Conservation (phyloP, 2,888 invertebrate genomes). For the Melipona bicolor region DNA sequence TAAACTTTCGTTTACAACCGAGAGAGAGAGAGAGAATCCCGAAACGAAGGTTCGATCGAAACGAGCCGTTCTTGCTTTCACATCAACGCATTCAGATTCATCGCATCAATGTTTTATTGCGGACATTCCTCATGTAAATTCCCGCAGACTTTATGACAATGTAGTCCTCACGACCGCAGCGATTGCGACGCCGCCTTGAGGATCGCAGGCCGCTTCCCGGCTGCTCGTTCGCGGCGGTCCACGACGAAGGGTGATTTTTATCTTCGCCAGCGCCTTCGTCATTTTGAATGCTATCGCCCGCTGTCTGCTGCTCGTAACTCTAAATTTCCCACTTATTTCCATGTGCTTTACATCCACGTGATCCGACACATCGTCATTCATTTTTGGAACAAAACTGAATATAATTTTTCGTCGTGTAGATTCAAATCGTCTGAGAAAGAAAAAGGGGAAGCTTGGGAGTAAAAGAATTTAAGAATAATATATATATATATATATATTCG, state of each 20-base stretch:
- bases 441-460: neutral
- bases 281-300: constrained; percentile 27
- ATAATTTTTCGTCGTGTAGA: neutral
- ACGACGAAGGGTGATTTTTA: constrained; percentile 63
- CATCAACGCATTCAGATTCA: constrained; percentile 72
- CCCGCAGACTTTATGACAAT: constrained; percentile 78
- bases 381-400: neutral
- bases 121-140: constrained; percentile 81
- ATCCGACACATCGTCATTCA: neutral
- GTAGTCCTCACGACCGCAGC: constrained; percentile 78
- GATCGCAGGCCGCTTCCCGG: constrained; percentile 27
- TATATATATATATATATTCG: no score
- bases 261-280: constrained; percentile 35
- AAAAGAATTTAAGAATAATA: neutral
- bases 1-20: neutral
- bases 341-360: constrained; percentile 25
- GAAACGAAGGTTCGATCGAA: constrained; percentile 58
- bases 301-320: constrained; percentile 40
- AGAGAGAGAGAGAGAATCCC: neutral
- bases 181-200: constrained; percentile 63
- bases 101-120: constrained; percentile 81
- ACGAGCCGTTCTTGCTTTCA: constrained; percentile 38
- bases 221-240: constrained; percentile 57
- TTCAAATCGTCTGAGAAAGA: neutral
- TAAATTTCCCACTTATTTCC: constrained; percentile 27